Base-by-base conservation (phyloP, 1,140 invertebrate genomes). In the Colletes gigas region DNA sequence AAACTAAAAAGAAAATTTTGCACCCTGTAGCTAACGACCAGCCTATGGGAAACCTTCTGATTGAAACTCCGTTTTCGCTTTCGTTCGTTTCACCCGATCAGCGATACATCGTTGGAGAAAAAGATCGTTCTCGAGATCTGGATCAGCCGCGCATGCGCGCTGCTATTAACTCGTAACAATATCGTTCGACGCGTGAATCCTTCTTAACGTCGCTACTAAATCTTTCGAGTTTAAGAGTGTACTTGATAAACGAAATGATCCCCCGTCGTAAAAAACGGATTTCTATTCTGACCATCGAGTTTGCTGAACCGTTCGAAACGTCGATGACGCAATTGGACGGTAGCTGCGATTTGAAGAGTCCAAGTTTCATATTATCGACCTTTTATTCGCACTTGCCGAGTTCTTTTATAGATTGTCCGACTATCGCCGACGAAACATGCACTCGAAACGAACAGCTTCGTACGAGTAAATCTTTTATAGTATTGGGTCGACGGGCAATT, bases 111-210 rank as follows among this genome's bases (percentile, higher is more conserved):
- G 52, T 10, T 75, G n/a, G 17, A 57, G 52, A 54, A 14, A 62
- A 44, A 2, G 9, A 21, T 19, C 10, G 30, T 60, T 30, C n/a
- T 21, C 2, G 47, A 65, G 68, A 78, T 65, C 68, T 54, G 77
- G 41, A 79, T 79, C 50, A 50, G 50, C 39, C 65, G 8, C 30
- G 30, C 30, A 21, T 79, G 66, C 52, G 8, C 14, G 39, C 17
- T 14, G 72, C 72, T 74, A 74, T 74, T 74, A 65, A 74, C 60
- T 63, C 50, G 73, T 47, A 57, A 57, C 6, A 14, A 65, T 47
- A 39, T 54, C n/a, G 15, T 55, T 15, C 52, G 7, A n/a, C 50
- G 30, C 14, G 14, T 7, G 44, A 69, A 69, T 68, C 66, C 44
- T 54, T 52, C 75, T 62, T 69, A 69, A 69, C 75, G 10, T 15